Percentiles rank a stretch among this genome's conserved stretches.
phyloP scores from a whole-genome alignment of 2,113 vertebrate species.

The Pelmatolapia mariae region DNA sequence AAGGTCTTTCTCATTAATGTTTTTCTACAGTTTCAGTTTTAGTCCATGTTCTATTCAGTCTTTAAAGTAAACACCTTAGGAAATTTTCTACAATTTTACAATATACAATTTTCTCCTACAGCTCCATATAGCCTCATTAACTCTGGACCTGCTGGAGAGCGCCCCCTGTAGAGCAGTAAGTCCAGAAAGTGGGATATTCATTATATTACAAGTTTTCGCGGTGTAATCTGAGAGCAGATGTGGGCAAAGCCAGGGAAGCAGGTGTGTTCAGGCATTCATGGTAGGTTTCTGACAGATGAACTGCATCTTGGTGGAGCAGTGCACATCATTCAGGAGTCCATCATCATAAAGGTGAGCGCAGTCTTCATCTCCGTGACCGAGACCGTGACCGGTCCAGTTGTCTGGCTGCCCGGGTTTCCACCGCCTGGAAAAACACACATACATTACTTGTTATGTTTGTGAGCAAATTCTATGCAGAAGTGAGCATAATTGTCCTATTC shows the following conservation, averaged over 20 bases:
- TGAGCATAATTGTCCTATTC: accelerated
- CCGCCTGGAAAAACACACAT: not conserved
- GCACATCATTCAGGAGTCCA: slow-evolving; percentile 15
- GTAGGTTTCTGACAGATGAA: slow-evolving; percentile 35
- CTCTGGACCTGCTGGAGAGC: not conserved
- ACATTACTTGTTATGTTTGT: not conserved
- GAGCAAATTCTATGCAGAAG: not conserved
- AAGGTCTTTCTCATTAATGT: accelerated
- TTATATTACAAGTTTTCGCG: accelerated
- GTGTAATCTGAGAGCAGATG: not conserved
- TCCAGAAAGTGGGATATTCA: not conserved
- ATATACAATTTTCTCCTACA: not conserved
- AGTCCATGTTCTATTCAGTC: not conserved
- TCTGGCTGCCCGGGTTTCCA: slow-evolving; percentile 14
- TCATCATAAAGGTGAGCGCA: not conserved
- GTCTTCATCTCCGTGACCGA: not conserved
- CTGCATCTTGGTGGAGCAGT: not conserved
- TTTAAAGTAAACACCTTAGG: not conserved
- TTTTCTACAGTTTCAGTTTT: accelerated
- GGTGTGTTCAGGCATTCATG: not conserved
- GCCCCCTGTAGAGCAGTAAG: not conserved
- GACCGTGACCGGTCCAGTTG: not conserved
- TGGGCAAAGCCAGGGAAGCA: not conserved
- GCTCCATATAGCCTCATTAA: not conserved
- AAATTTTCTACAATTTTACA: not conserved